Evolutionary conservation across 2,113 vertebrate species (phyloP), one percentile per base, ranked within the genome.

Genomic region (Nycticorax nycticorax): DNA sequence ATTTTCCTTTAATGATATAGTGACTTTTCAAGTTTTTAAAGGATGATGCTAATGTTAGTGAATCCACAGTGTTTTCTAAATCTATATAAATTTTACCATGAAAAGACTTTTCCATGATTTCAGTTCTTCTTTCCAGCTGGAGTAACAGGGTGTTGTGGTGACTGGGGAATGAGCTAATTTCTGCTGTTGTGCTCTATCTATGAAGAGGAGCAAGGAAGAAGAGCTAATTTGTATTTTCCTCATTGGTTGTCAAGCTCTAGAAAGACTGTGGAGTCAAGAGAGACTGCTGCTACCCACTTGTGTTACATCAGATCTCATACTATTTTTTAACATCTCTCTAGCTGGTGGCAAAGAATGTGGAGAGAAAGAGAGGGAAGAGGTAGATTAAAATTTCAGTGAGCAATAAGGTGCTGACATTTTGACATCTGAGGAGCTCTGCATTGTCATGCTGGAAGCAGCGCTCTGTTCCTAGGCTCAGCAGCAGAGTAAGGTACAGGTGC

Each of bases 271-370:
- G 89, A 96, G 75, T 88, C 50, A 85, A 67, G 85, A 96, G 73
- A 96, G 79, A 93, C 50, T 92, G 78, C 90, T 93, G 85, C 93
- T 95, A 89, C 90, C 93, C 85, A 90, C 89, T 96, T 94, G 45
- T 19, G 55, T 94, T 89, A 39, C 82, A 92, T 92, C 95, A 93
- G 41, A 90, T 85, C 81, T 95, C 53, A 9, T 82, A 47, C 85
- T 95, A n/a, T 91, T 96, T 92, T 96, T 96, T 89, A 93, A 73
- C 82, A 50, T 89, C 53, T 60, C 47, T 81, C 43, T 48, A 59
- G 71, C 41, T 84, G 21, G 30, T 94, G 85, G 71, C 71, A 92
- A 92, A 69, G 67, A 62, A 62, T 59, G 63, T 27, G 48, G 68
- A 62, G 45, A 69, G 35, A 45, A 45, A 39, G 48, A 55, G 63